Evolutionary conservation across 2,113 vertebrate species (phyloP), one percentile per base, ranked within the genome.

Genomic region (Lipotes vexillifer): DNA sequence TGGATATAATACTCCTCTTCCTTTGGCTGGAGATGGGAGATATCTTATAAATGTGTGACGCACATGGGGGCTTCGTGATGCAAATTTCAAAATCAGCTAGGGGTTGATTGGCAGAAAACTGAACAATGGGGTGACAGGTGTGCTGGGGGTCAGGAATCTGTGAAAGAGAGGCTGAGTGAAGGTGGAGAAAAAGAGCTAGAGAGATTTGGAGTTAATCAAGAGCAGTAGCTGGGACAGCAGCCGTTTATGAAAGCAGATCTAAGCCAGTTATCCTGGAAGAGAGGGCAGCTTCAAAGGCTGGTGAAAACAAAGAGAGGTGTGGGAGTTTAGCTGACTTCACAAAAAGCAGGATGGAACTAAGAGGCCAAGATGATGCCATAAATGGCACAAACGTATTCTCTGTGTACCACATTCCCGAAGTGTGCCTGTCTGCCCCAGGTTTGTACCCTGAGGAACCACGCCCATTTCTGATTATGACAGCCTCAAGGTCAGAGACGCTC

Each of bases 71-170:
- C 46, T 96, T 97, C 95, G 86, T 93, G 96, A 93, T 90, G 87
- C 93, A 97, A 95, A 96, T 97, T 94, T 95, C 77, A 91, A 88
- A 97, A 96, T 66, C 78, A 87, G 78, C 69, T 52, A 94, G 52
- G n/a, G 80, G 80, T 61, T 97, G 97, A 98, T 85, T 96, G 96
- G 87, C 96, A 97, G 93, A 97, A 97, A 98, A 86, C 21, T 0
- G 61, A 97, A 82, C 89, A 92, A 84, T 2, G 1, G 78, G 41
- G 52, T 88, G 90, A 96, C 69, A 96, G 71, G 83, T 69, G 2
- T 88, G 83, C 90, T 66, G 21, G 61, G 74, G 83, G 80, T 96
- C 80, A 94, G 92, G 89, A 90, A 77, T 82, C 68, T 84, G 61
- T 86, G 90, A 97, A 93, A 89, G 29, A 74, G 93, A 97, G 55